Evolutionary conservation across 2,888 invertebrate genomes (phyloP).

Genomic region (Celastrina argiolus): DNA sequence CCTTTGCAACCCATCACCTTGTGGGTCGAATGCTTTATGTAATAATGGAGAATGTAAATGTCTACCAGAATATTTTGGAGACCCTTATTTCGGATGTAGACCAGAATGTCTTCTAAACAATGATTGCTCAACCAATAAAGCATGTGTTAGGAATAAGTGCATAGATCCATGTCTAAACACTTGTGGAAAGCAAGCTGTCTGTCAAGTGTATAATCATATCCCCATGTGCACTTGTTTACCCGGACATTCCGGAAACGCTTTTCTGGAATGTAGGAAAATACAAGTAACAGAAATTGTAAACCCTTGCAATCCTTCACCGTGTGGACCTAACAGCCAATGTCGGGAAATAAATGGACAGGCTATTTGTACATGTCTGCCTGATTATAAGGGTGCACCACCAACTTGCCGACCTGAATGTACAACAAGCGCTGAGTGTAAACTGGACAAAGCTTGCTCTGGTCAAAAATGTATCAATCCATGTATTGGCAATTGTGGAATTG

Average conservation of each 20-base stretch:
- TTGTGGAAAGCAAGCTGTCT: conserved; percentile 85
- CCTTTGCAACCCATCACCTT: conserved; percentile 82
- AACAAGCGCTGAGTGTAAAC: conserved; percentile 82
- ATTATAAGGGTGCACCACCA: conserved; percentile 84
- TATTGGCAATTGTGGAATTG: conserved; percentile 83
- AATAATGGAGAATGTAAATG: conserved; percentile 83
- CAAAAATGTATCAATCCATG: conserved; percentile 86
- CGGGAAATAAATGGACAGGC: conserved; percentile 82
- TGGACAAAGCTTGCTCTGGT: conserved; percentile 82
- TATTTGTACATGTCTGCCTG: conserved; percentile 82
- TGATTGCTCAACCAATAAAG: conserved; percentile 83
- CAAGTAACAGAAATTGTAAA: conserved; percentile 58
- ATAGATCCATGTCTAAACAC: conserved; percentile 86
- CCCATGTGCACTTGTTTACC: conserved; percentile 79
- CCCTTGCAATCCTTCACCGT: conserved; percentile 84
- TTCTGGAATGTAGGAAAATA: conserved; percentile 78
- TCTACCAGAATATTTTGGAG: conserved; percentile 84
- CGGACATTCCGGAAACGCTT: conserved; percentile 84
- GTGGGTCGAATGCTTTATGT: conserved; percentile 85
- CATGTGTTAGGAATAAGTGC: conserved; percentile 86
- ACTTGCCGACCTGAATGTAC: conserved; percentile 85
- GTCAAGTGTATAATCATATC: conserved; percentile 81
- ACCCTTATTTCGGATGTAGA: conserved; percentile 86
- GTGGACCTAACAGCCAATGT: conserved; percentile 85
- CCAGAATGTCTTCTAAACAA: conserved; percentile 88